Evolutionary conservation across 2,888 invertebrate genomes (phyloP).

Genomic region (Eucera pruinosa): DNA sequence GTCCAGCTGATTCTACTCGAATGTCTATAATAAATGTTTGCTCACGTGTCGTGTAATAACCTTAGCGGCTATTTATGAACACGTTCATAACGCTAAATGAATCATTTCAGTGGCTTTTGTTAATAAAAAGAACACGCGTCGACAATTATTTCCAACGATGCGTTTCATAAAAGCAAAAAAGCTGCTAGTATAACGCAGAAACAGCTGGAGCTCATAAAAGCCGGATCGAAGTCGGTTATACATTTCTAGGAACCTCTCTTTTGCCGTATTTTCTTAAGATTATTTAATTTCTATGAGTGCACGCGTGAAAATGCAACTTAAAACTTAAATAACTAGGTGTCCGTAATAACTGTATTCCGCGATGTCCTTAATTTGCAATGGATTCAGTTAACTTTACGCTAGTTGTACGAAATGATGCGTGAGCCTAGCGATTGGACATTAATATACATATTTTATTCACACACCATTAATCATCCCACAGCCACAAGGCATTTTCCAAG

Average conservation of each 20-base stretch:
- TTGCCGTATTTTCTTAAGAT: too few relatives aligned
- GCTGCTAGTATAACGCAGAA: not conserved
- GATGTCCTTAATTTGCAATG: too few relatives aligned
- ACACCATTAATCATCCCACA: too few relatives aligned
- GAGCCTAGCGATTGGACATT: too few relatives aligned
- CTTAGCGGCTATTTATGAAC: not conserved
- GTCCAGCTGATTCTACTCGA: not conserved
- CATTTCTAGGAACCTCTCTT: not conserved
- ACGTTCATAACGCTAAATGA: not conserved
- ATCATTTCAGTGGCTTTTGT: not conserved
- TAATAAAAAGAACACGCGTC: not conserved
- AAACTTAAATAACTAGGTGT: too few relatives aligned
- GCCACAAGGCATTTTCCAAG: too few relatives aligned
- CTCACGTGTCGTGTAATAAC: not conserved
- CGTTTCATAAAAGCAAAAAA: not conserved
- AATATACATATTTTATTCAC: too few relatives aligned
- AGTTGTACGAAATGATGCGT: too few relatives aligned
- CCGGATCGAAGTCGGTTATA: not conserved
- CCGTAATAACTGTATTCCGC: too few relatives aligned
- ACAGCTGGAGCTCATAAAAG: not conserved
- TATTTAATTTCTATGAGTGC: too few relatives aligned
- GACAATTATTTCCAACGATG: slow-evolving; percentile 2
- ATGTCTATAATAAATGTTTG: not conserved
- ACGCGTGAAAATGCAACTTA: too few relatives aligned
- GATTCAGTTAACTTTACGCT: too few relatives aligned